Evolutionary conservation across 2,113 vertebrate species (phyloP).

Genomic region (Elephantulus edwardii): DNA sequence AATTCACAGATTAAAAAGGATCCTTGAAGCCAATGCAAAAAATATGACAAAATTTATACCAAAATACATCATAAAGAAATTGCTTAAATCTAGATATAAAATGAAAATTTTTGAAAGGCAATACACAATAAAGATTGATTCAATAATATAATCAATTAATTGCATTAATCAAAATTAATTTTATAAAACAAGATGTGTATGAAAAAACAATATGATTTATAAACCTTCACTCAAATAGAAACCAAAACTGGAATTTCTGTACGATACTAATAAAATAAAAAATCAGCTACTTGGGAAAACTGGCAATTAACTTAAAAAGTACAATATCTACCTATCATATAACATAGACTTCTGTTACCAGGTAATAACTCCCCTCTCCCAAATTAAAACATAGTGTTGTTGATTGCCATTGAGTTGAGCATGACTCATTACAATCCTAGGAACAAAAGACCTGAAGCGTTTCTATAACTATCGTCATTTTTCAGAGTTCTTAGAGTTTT

Average conservation of each 20-base stretch:
- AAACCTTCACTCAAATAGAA: no score
- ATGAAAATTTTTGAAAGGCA: not conserved
- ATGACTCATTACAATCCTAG: no score
- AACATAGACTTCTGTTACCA: not conserved
- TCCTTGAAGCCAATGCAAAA: not conserved
- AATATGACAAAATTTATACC: not conserved
- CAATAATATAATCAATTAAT: no score
- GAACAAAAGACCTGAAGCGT: no score
- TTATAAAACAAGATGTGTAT: no score
- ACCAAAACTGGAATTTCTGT: not conserved
- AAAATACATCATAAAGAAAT: not conserved
- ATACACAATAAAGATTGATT: no score
- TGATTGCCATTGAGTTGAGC: no score
- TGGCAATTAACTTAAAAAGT: not conserved
- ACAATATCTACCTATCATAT: not conserved
- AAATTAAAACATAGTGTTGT: no score
- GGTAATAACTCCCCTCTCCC: not conserved
- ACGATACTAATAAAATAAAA: accelerated
- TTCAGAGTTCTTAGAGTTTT: no score
- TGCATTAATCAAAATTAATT: no score
- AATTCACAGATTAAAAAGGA: not conserved
- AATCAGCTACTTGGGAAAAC: not conserved
- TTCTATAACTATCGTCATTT: no score
- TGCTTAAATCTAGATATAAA: not conserved
- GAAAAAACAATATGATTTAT: no score